Conservation (phyloP, 2,888 invertebrate genomes). For the Merodon equestris region DNA sequence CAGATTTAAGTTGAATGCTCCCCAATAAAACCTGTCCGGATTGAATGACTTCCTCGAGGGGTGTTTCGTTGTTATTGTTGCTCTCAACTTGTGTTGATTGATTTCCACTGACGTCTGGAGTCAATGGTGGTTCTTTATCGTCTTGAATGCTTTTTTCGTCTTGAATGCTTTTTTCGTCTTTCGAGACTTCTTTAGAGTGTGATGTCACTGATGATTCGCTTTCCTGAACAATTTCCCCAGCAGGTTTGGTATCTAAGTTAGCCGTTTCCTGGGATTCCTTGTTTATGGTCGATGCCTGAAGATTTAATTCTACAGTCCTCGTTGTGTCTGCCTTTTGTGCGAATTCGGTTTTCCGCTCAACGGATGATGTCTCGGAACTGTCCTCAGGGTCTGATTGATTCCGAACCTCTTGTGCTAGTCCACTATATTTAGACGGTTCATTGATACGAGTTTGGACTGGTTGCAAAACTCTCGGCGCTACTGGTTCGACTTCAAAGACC, state of each 20-base stretch:
- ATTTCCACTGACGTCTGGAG: not conserved
- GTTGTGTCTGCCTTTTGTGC: constrained; percentile 1
- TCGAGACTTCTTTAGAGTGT: no score
- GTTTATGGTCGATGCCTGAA: not conserved
- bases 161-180: not conserved
- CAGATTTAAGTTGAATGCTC: not conserved
- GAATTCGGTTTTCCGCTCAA: not conserved
- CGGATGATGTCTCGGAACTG: not conserved
- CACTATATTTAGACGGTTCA: constrained; percentile 66
- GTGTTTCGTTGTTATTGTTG: not conserved
- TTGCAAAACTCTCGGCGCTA: constrained; percentile 73
- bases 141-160: not conserved
- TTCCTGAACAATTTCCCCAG: not conserved
- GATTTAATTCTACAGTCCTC: not conserved
- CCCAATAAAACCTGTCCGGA: not conserved
- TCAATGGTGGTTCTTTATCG: not conserved
- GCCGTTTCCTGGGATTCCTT: not conserved
- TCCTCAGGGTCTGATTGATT: constrained; percentile 19
- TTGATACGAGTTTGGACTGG: constrained; percentile 72
- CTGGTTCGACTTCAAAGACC: constrained; percentile 77
- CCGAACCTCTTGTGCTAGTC: constrained; percentile 66
- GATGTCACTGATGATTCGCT: no score
- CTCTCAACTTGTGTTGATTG: not conserved
- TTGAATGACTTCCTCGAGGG: not conserved
- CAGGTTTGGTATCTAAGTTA: not conserved